phyloP scores from a whole-genome alignment of 2,797 vertebrate genomes.

The Numenius phaeopus region DNA sequence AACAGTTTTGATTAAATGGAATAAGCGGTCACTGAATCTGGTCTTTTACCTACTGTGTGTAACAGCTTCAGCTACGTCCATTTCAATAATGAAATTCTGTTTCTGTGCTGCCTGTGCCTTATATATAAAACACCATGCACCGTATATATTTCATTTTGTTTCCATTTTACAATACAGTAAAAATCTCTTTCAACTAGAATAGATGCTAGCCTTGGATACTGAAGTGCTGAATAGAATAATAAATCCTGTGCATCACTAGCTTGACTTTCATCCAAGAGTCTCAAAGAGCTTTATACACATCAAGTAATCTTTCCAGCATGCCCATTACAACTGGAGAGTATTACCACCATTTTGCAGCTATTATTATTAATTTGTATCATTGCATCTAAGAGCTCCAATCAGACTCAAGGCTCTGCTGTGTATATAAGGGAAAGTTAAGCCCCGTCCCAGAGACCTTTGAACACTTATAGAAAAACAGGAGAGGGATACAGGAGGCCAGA shows the following conservation, averaged over 20 bases:
- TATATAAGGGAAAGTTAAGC: not conserved
- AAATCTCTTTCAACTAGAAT: slow-evolving; percentile 66
- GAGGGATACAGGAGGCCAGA: not conserved
- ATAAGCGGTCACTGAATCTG: slow-evolving; percentile 62
- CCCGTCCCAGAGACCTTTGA: not conserved
- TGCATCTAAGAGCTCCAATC: not conserved
- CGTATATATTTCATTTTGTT: slow-evolving; percentile 70
- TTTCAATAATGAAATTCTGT: slow-evolving; percentile 63
- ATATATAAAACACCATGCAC: slow-evolving; percentile 36
- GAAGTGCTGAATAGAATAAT: slow-evolving; percentile 61
- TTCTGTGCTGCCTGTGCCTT: slow-evolving; percentile 40
- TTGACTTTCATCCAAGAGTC: slow-evolving; percentile 52
- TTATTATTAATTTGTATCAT: slow-evolving; percentile 42
- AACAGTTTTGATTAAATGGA: slow-evolving; percentile 65
- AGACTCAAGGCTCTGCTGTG: not conserved
- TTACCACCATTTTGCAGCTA: not conserved
- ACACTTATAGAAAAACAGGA: not conserved
- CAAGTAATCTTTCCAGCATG: slow-evolving; percentile 44
- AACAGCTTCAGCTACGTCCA: slow-evolving; percentile 51
- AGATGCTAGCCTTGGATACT: slow-evolving; percentile 64
- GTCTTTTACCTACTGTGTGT: slow-evolving; percentile 51
- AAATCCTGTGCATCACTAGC: slow-evolving; percentile 48
- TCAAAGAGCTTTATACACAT: slow-evolving; percentile 68
- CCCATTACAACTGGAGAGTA: slow-evolving; percentile 5
- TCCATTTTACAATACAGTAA: slow-evolving; percentile 62